A percentile compares a stretch with the other conserved stretches of the same genome.
Evolutionary conservation across 2,888 invertebrate genomes (phyloP).

Genomic region (Chrysolina oricalcia): DNA sequence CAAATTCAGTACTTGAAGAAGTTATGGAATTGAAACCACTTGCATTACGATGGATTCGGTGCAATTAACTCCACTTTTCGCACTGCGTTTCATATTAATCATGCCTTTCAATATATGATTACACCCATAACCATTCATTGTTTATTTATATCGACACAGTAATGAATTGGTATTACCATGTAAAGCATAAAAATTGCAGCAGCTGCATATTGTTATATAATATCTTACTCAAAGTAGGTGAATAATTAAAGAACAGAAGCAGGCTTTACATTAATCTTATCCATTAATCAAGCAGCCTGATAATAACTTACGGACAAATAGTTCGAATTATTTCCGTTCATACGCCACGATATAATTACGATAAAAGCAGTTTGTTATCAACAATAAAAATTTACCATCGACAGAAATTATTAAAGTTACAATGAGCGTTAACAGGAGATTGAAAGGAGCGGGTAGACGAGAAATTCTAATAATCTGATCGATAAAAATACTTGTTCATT

Average conservation of each 20-base stretch:
- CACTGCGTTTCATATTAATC: not conserved
- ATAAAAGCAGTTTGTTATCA: constrained; percentile 14
- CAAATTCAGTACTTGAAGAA: too few relatives aligned
- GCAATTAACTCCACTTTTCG: not conserved
- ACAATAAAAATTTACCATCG: not conserved
- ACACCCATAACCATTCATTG: constrained; percentile 2
- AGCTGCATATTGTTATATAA: constrained; percentile 34
- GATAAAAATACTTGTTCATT: constrained; percentile 17
- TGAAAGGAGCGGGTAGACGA: constrained; percentile 15
- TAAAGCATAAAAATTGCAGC: constrained; percentile 6
- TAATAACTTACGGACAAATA: constrained; percentile 33
- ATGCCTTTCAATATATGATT: not conserved
- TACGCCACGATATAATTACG: constrained; percentile 25
- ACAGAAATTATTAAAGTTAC: not conserved
- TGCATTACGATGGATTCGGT: too few relatives aligned
- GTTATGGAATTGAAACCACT: too few relatives aligned
- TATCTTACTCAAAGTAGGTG: constrained; percentile 26
- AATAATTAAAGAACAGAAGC: constrained; percentile 31
- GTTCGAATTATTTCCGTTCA: constrained; percentile 8
- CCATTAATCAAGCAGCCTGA: constrained; percentile 31
- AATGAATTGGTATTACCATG: constrained; percentile 13
- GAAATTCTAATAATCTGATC: constrained; percentile 13
- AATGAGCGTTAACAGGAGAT: constrained; percentile 17
- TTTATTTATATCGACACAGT: constrained; percentile 6
- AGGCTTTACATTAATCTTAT: constrained; percentile 27